A percentile compares a stretch with the other conserved stretches of the same genome.
These are phyloP conservation scores for Drosophila malerkotliana DNA, from an alignment of 1,140 invertebrate genomes.

Conservation along the genomic window DNA sequence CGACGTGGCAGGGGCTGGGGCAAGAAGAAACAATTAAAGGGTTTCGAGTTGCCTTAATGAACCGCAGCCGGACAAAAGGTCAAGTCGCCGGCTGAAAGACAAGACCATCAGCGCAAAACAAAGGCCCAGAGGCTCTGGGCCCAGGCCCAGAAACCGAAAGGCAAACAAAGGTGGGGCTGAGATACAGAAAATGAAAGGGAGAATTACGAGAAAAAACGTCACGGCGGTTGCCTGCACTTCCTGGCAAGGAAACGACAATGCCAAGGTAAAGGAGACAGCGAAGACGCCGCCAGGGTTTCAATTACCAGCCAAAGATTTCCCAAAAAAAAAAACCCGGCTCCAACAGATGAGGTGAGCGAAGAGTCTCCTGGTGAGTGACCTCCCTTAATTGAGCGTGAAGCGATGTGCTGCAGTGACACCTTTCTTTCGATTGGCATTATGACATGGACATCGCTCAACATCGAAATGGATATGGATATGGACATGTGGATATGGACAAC, in stretches of 20 bases:
- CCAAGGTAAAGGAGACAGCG: constrained; percentile 10
- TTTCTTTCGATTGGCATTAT: constrained; percentile 41
- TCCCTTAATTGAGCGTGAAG: constrained; percentile 74
- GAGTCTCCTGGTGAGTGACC: constrained; percentile 25
- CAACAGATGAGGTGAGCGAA: constrained; percentile 12
- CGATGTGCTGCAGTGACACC: constrained; percentile 56
- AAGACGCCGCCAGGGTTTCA: constrained; percentile 58
- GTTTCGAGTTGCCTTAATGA: constrained; percentile 80
- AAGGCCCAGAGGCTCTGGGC: constrained; percentile 28
- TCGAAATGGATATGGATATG: constrained; percentile 33
- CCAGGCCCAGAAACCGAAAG: constrained; percentile 14
- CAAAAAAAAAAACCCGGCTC: not conserved
- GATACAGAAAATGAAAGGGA: constrained; percentile 32
- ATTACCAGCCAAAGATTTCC: constrained; percentile 53
- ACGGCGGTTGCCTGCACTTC: constrained; percentile 77
- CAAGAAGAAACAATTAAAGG: constrained; percentile 36
- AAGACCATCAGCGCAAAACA: constrained; percentile 37
- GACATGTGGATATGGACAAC: constrained; percentile 23
- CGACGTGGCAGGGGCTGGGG: not conserved
- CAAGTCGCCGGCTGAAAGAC: constrained; percentile 56
- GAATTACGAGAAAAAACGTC: constrained; percentile 60
- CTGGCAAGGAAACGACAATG: constrained; percentile 45
- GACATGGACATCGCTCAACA: constrained; percentile 11
- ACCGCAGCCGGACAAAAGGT: constrained; percentile 73
- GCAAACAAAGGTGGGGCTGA: constrained; percentile 53